Evolutionary conservation across 2,888 invertebrate species (phyloP), one percentile per base, ranked within the genome.

Genomic region (Plagodis dolabraria): DNA sequence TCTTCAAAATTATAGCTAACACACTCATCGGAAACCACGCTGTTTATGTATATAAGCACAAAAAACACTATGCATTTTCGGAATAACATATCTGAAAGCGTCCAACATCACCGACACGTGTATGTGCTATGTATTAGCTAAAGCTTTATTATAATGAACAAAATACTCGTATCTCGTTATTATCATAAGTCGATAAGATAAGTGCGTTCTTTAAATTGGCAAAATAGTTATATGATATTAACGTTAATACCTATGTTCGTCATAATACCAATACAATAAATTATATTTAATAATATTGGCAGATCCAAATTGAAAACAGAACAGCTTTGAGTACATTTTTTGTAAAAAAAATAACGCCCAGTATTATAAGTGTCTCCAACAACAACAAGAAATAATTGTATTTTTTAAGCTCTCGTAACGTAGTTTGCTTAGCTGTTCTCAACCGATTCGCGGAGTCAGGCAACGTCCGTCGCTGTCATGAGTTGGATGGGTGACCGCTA

Each of bases 1-100:
- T 12, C 69, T 22, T 78, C 71, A 54, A 86, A 85, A 40, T 74
- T 72, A 58, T 78, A 81, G 53, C 70, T 72, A 9, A 80, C 71
- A 66, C 86, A 86, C 46, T 66, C 65, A 22, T 83, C 76, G 67
- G 79, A 61, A 33, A 60, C 55, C 49, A 71, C 78, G 64, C 67
- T 49, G 46, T 69, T 34, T 57, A 71, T 43, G 47, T 66, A 60
- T 38, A 53, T 38, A 47, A 74, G 54, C 47, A 71, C 53, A 10
- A 74, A 34, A 5, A 54, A 60, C 12, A 69, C 44, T 33, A 65
- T 53, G 50, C 58, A 63, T 50, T 57, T 54, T 40, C 35, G 47
- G 42, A 60, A 52, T 54, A 67, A 50, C 74, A 76, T 75, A 58
- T 65, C 63, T 52, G 63, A 59, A 43, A 47, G 43, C 64, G 55